Base-by-base conservation (phyloP, 2,797 vertebrate species). In the Hafferia zeledoni region DNA sequence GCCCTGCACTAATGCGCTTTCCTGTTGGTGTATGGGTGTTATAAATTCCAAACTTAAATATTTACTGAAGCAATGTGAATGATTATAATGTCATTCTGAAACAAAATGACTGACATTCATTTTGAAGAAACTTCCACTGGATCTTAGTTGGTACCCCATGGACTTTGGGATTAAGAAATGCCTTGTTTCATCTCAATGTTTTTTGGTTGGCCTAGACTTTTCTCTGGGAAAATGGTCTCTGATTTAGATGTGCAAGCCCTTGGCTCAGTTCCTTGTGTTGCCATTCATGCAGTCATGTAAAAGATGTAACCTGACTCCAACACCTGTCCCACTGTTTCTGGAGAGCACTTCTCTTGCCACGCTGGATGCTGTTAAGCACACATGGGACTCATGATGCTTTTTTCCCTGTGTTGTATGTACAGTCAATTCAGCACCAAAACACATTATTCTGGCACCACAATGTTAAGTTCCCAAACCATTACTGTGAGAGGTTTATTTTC, bases 31-130 rank as follows among this genome's bases (percentile, higher is more conserved):
- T 93, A 84, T 50, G 83, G 92, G 65, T 94, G 87, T 97, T 98
- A 91, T 92, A 97, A 96, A 98, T 97, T 97, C 94, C 81, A 96
- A 93, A 95, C 87, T 90, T 96, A 93, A 80, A 56, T 89, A 89
- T 96, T 97, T 95, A 94, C 89, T 92, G 94, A 81, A 89, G 87
- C 83, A 75, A 11, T 39, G 46, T 33, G 20, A 52, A 50, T 82
- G 33, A 89, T 83, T 60, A 47, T 76, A 56, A 74, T 47, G 67
- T 43, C 70, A 47, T 77, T 77, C 35, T 47, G 52, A 67, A 74
- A 27, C 63, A 67, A 68, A 86, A 60, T 6, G 19, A 61, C 7
- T 64, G 59, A 44, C 5, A 2, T 27, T 43, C 3, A 24, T 83
- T 94, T 91, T 79, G 46, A 68, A 79, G 67, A 60, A 86, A 27